These are phyloP conservation scores for Acromyrmex echinatior DNA, from an alignment of 1,140 invertebrate species.

Conservation along the genomic window DNA sequence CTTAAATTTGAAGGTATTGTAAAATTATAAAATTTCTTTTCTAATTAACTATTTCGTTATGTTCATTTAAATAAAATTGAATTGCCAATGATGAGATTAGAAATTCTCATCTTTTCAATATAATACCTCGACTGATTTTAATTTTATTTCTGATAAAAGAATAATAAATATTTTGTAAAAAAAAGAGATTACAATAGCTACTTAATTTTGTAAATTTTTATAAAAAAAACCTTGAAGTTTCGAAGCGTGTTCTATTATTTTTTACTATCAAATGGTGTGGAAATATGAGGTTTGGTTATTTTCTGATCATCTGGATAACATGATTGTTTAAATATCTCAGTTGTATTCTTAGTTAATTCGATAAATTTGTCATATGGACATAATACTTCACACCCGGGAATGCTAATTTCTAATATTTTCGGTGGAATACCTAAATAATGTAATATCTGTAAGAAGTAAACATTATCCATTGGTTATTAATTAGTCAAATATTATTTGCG, in stretches of 20 bases:
- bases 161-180: background rate
- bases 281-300: background rate
- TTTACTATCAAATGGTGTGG: too few species aligned
- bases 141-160: background rate
- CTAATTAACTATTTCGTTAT: background rate
- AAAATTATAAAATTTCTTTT: slow-evolving; percentile 3
- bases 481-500: background rate
- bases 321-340: background rate
- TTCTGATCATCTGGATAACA: background rate
- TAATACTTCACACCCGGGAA: slow-evolving; percentile 30
- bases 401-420: background rate
- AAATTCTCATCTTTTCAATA: background rate
- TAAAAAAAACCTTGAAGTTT: background rate
- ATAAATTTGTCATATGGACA: slow-evolving; percentile 45
- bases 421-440: slow-evolving; percentile 15
- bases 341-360: background rate
- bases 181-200: background rate
- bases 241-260: background rate
- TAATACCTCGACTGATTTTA: background rate
- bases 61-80: background rate
- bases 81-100: background rate
- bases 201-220: background rate
- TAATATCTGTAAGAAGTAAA: slow-evolving; percentile 5
- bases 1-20: background rate
- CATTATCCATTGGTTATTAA: background rate